phyloP scores from a whole-genome alignment of 2,797 vertebrate species.

The Semaprochilodus insignis region DNA sequence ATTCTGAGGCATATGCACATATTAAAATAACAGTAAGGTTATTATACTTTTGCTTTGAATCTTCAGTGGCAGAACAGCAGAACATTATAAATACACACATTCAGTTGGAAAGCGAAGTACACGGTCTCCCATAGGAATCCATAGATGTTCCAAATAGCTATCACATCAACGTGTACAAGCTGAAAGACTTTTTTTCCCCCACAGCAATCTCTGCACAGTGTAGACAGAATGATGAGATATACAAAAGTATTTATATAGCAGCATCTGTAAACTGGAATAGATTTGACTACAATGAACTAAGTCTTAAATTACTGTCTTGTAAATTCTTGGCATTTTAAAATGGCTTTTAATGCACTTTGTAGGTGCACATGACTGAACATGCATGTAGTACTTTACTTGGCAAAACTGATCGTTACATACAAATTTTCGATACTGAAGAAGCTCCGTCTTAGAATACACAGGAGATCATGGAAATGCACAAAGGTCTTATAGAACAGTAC shows the following conservation, averaged over 20 bases:
- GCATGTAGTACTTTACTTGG: conserved; percentile 12
- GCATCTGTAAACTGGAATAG: conserved; percentile 39
- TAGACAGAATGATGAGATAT: conserved; percentile 30
- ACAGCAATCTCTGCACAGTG: conserved; percentile 31
- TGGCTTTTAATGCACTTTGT: conserved; percentile 42
- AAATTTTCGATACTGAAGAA: conserved; percentile 2
- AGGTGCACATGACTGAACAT: conserved; percentile 13
- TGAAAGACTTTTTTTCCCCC: conserved; percentile 2
- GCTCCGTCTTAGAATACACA: conserved; percentile 11
- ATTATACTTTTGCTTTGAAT: conserved; percentile 32
- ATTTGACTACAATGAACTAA: not conserved
- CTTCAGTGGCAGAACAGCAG: conserved; percentile 30
- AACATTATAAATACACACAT: conserved; percentile 47
- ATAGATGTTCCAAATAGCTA: conserved; percentile 31
- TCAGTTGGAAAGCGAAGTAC: conserved; percentile 37
- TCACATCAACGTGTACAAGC: conserved; percentile 19
- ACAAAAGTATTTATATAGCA: conserved; percentile 50
- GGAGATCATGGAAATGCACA: conserved; percentile 27
- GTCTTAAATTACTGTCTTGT: conserved; percentile 1
- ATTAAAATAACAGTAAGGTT: conserved; percentile 37
- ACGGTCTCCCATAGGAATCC: conserved; percentile 30
- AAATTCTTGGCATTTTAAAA: conserved; percentile 33
- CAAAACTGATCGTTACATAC: conserved; percentile 14
- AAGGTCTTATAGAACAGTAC: conserved; percentile 17
- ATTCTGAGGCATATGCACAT: conserved; percentile 33